Conservation (phyloP, 2,113 vertebrate species). For the Chionomys nivalis region DNA sequence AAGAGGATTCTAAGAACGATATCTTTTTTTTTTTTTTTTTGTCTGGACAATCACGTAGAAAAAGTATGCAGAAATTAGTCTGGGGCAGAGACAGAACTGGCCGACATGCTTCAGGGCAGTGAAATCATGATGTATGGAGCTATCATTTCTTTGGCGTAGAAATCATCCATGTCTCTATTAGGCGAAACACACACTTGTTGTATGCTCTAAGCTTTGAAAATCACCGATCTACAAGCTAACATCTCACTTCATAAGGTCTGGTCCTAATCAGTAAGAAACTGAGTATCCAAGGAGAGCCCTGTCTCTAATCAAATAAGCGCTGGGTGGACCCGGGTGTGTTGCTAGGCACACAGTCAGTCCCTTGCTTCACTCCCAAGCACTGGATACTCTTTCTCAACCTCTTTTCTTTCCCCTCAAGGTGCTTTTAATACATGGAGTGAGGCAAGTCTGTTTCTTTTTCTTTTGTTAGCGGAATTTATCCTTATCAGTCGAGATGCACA, state of each 20-base stretch:
- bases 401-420: background rate
- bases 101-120: background rate
- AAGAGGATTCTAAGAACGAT: constrained; percentile 1
- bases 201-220: background rate
- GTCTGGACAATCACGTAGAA: background rate
- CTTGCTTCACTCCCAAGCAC: background rate
- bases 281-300: background rate
- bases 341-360: too few relatives aligned
- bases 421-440: background rate
- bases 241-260: constrained; percentile 38
- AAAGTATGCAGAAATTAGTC: background rate
- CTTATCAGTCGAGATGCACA: background rate
- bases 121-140: background rate
- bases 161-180: constrained; percentile 1
- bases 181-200: background rate
- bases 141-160: background rate
- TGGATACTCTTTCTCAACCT: too few relatives aligned
- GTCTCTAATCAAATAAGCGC: background rate
- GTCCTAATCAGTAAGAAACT: constrained; percentile 24
- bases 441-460: background rate
- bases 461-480: background rate
- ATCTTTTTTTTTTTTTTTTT: background rate
- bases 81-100: background rate
- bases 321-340: fast-evolving
- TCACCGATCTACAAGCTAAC: background rate